These are phyloP conservation scores for Crocuta crocuta DNA, from an alignment of 2,113 vertebrate genomes.

Conservation along the genomic window DNA sequence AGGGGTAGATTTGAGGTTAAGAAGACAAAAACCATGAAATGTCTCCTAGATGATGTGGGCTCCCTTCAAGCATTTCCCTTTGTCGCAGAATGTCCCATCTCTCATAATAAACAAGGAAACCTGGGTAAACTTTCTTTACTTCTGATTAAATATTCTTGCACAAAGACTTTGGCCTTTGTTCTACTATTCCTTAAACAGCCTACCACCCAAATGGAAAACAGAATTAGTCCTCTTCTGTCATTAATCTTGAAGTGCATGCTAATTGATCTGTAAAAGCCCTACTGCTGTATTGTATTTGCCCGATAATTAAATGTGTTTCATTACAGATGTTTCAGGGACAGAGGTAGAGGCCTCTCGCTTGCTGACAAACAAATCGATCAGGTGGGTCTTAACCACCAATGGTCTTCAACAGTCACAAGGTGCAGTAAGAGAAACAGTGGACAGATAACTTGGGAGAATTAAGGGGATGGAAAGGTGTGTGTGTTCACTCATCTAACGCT, in stretches of 20 bases:
- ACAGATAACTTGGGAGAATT: neutral
- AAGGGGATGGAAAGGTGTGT: neutral
- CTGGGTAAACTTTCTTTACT: neutral
- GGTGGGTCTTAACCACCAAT: constrained; percentile 27
- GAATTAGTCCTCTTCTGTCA: constrained; percentile 82
- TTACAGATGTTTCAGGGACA: constrained; percentile 83
- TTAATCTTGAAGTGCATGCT: constrained; percentile 81
- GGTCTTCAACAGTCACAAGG: neutral
- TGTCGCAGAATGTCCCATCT: neutral
- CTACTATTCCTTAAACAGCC: neutral
- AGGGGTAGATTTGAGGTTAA: neutral
- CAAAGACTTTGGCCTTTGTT: neutral
- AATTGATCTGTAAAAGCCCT: constrained; percentile 80
- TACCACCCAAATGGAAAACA: constrained; percentile 69
- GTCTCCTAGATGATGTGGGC: neutral
- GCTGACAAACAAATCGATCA: constrained; percentile 56
- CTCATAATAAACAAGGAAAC: neutral
- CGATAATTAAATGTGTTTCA: constrained; percentile 83
- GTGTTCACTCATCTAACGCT: neutral
- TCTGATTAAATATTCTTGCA: constrained; percentile 24
- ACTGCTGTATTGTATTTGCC: constrained; percentile 81
- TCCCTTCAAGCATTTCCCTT: neutral
- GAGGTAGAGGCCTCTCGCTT: neutral
- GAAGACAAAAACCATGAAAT: neutral
- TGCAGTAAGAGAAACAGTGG: neutral